These are phyloP conservation scores for Rhegmatorhina hoffmannsi DNA, from an alignment of 2,113 vertebrate species.

Conservation along the genomic window DNA sequence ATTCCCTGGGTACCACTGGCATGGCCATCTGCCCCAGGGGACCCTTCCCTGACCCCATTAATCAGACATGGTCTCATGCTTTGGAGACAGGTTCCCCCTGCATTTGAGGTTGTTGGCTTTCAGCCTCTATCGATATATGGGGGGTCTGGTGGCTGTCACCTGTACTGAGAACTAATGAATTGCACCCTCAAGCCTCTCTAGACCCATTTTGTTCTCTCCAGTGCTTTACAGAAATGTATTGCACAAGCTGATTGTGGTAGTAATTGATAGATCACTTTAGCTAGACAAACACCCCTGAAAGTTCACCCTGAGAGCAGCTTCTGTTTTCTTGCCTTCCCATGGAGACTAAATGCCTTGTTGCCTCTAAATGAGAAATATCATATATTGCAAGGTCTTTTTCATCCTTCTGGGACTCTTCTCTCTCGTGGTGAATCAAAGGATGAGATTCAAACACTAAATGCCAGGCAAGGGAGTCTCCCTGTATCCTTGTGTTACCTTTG, in stretches of 20 bases:
- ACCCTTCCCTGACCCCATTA: accelerated
- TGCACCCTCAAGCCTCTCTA: neutral
- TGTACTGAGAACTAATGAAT: neutral
- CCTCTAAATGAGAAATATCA: neutral
- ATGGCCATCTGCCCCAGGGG: neutral
- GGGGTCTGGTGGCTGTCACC: neutral
- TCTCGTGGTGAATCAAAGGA: neutral
- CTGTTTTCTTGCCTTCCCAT: neutral
- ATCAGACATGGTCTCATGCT: neutral
- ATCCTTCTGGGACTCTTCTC: neutral
- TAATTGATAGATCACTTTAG: neutral
- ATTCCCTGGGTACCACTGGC: neutral
- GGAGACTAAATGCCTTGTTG: neutral
- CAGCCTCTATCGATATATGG: accelerated
- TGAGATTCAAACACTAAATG: neutral
- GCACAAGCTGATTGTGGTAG: neutral
- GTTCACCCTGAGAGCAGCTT: neutral
- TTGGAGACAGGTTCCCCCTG: neutral
- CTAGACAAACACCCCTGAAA: neutral
- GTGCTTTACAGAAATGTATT: neutral
- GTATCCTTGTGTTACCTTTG: conserved; percentile 44
- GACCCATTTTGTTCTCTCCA: neutral
- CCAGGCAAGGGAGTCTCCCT: conserved; percentile 15
- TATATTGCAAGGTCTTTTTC: neutral
- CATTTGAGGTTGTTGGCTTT: neutral